Evolutionary conservation across 1,140 invertebrate genomes (phyloP).

Genomic region (Anastrepha ludens): DNA sequence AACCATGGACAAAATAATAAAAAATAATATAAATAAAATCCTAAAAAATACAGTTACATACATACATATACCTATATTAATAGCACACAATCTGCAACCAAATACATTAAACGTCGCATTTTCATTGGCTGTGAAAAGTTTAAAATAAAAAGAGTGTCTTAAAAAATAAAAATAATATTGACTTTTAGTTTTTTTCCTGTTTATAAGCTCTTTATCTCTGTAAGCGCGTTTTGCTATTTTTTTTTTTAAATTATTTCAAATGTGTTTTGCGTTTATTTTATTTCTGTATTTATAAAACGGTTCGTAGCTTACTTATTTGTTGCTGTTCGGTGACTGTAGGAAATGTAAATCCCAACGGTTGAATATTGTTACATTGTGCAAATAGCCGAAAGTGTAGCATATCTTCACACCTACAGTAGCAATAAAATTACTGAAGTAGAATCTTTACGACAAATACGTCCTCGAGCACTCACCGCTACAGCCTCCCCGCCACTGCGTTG

Average conservation of each 20-base stretch:
- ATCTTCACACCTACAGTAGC: too few species aligned
- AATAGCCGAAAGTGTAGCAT: too few species aligned
- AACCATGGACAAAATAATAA: not conserved
- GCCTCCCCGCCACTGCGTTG: too few species aligned
- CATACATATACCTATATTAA: too few species aligned
- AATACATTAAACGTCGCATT: not conserved
- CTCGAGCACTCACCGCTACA: too few species aligned
- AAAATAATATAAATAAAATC: not conserved
- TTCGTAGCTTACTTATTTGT: too few species aligned
- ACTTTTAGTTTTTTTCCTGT: not conserved
- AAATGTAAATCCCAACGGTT: too few species aligned
- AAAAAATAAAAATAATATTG: slow-evolving; percentile 28
- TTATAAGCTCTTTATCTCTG: not conserved
- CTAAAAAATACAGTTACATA: not conserved
- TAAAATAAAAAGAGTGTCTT: not conserved
- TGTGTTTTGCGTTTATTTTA: not conserved
- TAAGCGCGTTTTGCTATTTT: not conserved
- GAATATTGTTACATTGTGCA: too few species aligned
- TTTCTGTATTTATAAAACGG: not conserved
- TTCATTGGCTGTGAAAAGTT: not conserved
- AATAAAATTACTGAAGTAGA: too few species aligned
- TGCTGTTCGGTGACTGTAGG: too few species aligned
- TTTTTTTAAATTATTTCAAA: not conserved
- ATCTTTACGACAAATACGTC: too few species aligned
- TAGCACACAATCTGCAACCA: not conserved